These are phyloP conservation scores for Sebastes iracundus DNA, from an alignment of 2,797 vertebrate genomes.

Conservation along the genomic window DNA sequence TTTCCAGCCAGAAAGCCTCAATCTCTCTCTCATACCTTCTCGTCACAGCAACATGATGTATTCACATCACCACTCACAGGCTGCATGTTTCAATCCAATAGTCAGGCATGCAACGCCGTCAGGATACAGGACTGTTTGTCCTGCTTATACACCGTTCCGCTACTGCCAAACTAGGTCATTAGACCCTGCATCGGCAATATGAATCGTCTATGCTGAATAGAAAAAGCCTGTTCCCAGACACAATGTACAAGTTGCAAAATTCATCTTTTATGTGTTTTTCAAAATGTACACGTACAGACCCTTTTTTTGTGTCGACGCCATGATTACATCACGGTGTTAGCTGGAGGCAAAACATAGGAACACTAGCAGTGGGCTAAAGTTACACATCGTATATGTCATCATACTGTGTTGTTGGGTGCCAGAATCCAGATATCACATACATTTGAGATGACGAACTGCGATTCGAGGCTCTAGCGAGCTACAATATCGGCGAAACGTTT, in stretches of 20 bases:
- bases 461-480: too few relatives aligned
- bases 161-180: slow-evolving; percentile 22
- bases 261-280: background rate
- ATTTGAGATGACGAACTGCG: too few relatives aligned
- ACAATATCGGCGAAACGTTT: too few relatives aligned
- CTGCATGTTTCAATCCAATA: background rate
- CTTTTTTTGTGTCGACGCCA: too few relatives aligned
- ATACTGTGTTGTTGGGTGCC: too few relatives aligned
- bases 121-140: background rate
- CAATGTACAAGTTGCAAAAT: background rate
- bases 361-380: too few relatives aligned
- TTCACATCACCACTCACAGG: slow-evolving; percentile 6
- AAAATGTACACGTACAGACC: too few relatives aligned
- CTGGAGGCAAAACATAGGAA: too few relatives aligned
- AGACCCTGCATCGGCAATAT: background rate
- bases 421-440: too few relatives aligned
- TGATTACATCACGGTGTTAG: too few relatives aligned
- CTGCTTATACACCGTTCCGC: background rate
- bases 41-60: background rate
- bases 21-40: background rate
- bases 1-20: slow-evolving; percentile 7
- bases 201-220: background rate
- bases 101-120: background rate
- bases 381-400: too few relatives aligned
- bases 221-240: background rate